Evolutionary conservation across 2,113 vertebrate genomes (phyloP).

Genomic region (Setophaga petechia): DNA sequence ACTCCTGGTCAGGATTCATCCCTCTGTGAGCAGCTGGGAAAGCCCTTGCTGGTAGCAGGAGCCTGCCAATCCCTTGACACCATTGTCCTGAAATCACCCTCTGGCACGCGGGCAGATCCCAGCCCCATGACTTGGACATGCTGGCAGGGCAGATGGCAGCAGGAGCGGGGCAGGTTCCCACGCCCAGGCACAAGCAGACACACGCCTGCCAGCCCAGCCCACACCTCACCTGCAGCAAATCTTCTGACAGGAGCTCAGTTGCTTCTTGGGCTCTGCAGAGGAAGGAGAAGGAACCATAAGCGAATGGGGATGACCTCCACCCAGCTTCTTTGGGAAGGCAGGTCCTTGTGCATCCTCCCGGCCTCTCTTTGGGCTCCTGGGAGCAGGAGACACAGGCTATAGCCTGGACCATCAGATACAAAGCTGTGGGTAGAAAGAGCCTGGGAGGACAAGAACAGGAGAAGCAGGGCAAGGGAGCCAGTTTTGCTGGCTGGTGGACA

Average conservation of each 20-base stretch:
- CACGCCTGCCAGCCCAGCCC: neutral
- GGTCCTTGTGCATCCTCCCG: neutral
- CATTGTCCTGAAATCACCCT: neutral
- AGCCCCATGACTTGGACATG: neutral
- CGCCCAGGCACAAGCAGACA: constrained; percentile 12
- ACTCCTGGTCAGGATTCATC: neutral
- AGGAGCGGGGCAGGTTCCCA: neutral
- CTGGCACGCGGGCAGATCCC: neutral
- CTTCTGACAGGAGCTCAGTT: constrained; percentile 87
- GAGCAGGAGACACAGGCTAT: neutral
- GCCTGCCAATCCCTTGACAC: neutral
- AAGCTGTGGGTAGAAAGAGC: neutral
- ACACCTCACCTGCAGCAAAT: constrained; percentile 84
- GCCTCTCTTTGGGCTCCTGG: neutral
- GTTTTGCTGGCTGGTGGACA: neutral
- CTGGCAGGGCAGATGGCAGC: neutral
- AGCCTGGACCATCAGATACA: neutral
- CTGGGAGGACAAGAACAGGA: neutral
- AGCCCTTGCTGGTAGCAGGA: neutral
- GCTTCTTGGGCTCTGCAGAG: constrained; percentile 86
- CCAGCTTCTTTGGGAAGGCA: neutral
- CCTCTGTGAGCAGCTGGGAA: neutral
- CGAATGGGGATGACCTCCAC: neutral
- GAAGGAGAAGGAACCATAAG: neutral
- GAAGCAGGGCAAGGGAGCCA: neutral